These are phyloP conservation scores for Enteromius anoplus DNA, from an alignment of 2,797 vertebrate genomes.

Conservation along the genomic window DNA sequence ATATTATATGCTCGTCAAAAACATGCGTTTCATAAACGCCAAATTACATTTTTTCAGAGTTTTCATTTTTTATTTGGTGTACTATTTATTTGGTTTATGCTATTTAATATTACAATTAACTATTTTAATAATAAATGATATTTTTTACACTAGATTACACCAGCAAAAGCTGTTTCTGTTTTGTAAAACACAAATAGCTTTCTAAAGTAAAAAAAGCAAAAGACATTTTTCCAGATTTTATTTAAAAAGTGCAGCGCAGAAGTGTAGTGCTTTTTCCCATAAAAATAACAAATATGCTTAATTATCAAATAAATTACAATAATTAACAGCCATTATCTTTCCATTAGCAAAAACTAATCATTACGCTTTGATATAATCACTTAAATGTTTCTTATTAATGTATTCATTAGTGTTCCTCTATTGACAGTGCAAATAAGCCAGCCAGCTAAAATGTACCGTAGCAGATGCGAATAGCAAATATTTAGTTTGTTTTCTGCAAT, in stretches of 20 bases:
- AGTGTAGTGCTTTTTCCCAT: background rate
- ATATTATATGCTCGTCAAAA: no score
- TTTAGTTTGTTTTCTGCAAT: slow-evolving; percentile 9
- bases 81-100: no score
- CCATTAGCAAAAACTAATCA: slow-evolving; percentile 50
- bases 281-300: slow-evolving; percentile 29
- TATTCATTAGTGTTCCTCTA: slow-evolving; percentile 13
- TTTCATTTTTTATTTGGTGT: no score
- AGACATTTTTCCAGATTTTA: background rate
- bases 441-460: slow-evolving; percentile 8
- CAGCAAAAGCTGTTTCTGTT: background rate
- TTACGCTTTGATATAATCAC: slow-evolving; percentile 11
- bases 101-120: no score
- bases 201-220: background rate
- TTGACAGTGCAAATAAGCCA: slow-evolving; percentile 6
- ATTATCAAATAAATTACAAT: slow-evolving; percentile 33
- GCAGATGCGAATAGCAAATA: slow-evolving; percentile 1
- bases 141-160: background rate
- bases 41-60: no score
- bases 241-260: background rate
- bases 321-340: slow-evolving; percentile 46
- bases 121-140: background rate
- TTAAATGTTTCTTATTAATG: slow-evolving; percentile 29
- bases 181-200: background rate
- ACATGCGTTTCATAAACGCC: no score